A percentile compares a stretch with the other conserved stretches of the same genome.
These are phyloP conservation scores for Drosophila neotestacea DNA, from an alignment of 2,888 invertebrate genomes.

Conservation along the genomic window DNA sequence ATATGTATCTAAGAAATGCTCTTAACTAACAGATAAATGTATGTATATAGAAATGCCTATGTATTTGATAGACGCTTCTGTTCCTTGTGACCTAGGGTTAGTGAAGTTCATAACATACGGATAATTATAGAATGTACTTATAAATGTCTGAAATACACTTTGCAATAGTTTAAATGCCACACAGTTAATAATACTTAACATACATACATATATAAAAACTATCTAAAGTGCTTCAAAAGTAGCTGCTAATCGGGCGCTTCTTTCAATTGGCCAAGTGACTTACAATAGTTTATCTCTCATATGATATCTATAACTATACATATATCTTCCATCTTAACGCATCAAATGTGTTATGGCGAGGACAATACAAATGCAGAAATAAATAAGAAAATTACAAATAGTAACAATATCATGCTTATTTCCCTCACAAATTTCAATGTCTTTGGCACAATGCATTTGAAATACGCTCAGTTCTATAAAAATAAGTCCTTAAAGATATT, in stretches of 20 bases:
- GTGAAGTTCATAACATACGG: slow-evolving; percentile 53
- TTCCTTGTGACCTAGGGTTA: slow-evolving; percentile 74
- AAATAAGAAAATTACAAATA: not conserved
- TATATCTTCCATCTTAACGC: slow-evolving; percentile 61
- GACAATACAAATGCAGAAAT: slow-evolving; percentile 61
- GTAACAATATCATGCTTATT: slow-evolving; percentile 10
- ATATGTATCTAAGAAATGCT: slow-evolving; percentile 32
- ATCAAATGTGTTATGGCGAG: slow-evolving; percentile 68
- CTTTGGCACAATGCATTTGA: slow-evolving; percentile 36
- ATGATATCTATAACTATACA: slow-evolving; percentile 21
- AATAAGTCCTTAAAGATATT: slow-evolving; percentile 14
- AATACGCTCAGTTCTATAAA: slow-evolving; percentile 34
- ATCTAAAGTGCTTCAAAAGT: slow-evolving; percentile 55
- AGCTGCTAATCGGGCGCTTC: slow-evolving; percentile 51
- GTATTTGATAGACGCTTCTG: slow-evolving; percentile 70
- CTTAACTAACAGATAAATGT: slow-evolving; percentile 30
- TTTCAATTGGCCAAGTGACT: slow-evolving; percentile 60
- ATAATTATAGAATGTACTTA: slow-evolving; percentile 15
- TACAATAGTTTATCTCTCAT: slow-evolving; percentile 54
- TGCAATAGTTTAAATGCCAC: slow-evolving; percentile 42
- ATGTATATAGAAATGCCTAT: slow-evolving; percentile 36
- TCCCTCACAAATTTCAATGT: not conserved
- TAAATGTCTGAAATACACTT: slow-evolving; percentile 21
- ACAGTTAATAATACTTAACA: not conserved
- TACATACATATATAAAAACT: slow-evolving; percentile 7